A percentile compares a stretch with the other conserved stretches of the same genome.
These are phyloP conservation scores for Suricata suricatta DNA, from an alignment of 2,113 vertebrate species.

Conservation along the genomic window DNA sequence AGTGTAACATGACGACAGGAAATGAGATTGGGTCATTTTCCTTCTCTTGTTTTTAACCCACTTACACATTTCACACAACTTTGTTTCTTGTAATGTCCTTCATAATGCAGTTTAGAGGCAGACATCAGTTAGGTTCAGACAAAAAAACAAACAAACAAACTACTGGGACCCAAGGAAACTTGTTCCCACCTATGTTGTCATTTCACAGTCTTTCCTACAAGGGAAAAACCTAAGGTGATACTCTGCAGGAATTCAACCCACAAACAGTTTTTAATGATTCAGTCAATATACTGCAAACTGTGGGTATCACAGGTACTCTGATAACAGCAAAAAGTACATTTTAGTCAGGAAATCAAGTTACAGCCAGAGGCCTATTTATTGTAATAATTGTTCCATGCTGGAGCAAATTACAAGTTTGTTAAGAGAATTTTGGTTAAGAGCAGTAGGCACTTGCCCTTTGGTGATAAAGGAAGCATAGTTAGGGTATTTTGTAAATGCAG, in stretches of 20 bases:
- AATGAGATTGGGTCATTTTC: conserved; percentile 62
- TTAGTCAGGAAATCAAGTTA: conserved; percentile 65
- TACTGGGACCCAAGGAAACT: conserved; percentile 33
- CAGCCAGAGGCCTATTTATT: conserved; percentile 56
- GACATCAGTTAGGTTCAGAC: conserved; percentile 34
- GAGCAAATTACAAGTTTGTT: conserved; percentile 63
- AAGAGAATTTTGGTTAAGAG: conserved; percentile 62
- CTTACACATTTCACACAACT: conserved; percentile 73
- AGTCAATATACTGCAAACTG: background rate
- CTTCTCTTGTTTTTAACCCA: conserved; percentile 48
- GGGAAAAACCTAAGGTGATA: background rate
- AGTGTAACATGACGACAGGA: conserved; percentile 45
- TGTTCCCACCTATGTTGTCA: background rate
- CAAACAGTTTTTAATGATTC: conserved; percentile 39
- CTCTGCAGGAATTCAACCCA: background rate
- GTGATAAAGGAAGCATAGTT: background rate
- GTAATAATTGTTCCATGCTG: conserved; percentile 73
- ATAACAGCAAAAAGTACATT: conserved; percentile 56
- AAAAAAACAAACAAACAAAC: conserved; percentile 1
- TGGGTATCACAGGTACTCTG: conserved; percentile 16
- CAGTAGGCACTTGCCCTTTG: conserved; percentile 17
- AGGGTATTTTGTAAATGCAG: background rate
- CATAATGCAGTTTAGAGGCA: conserved; percentile 39
- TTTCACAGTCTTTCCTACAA: conserved; percentile 21
- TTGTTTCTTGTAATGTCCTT: conserved; percentile 79